Evolutionary conservation across 2,113 vertebrate genomes (phyloP), one percentile per base, ranked within the genome.

Genomic region (Nanorana parkeri): DNA sequence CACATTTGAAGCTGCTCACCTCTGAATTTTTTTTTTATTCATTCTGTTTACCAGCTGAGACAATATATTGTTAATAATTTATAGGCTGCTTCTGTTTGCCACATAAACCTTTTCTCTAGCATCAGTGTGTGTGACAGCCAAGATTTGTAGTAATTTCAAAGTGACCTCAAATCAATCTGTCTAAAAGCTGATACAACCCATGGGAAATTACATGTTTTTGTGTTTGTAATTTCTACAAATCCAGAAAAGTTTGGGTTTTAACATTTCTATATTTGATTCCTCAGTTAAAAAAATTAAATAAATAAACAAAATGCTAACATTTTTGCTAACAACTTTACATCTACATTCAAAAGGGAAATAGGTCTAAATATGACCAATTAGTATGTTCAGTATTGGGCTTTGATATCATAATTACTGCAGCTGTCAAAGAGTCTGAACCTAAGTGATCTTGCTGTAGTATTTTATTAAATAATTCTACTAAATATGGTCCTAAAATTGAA

Each of bases 131-230:
- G 41, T 71, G 41, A 71, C 23, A 28, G 51, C 23, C 51, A 73
- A 73, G 69, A 73, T 73, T 73, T 73, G 69, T 28, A 56, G 51
- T 73, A 73, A 73, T 73, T 73, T 55, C 69, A 55, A 73, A 73
- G 69, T 28, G 69, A 56, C 69, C 21, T 73, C 52, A 73, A 73
- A 28, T 73, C 69, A 73, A 73, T 73, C 51, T 73, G 69, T 55
- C 69, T 28, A 73, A 28, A 41, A 55, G 32, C 36, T 10, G 67
- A 36, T 41, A 56, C 52, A 73, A 28, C 24, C 17, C 69, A 26
- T 16, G 51, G 69, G 51, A 55, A 73, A 73, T 73, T 55, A 55
- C 51, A 73, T 29, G 28, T 55, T 67, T 28, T 66, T 51, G 13
- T 51, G n/a, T 71, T 28, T 56, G 52, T 72, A 55, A 73, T 56